Evolutionary conservation across 2,113 vertebrate species (phyloP), one percentile per base, ranked within the genome.

Genomic region (Myotis davidii): DNA sequence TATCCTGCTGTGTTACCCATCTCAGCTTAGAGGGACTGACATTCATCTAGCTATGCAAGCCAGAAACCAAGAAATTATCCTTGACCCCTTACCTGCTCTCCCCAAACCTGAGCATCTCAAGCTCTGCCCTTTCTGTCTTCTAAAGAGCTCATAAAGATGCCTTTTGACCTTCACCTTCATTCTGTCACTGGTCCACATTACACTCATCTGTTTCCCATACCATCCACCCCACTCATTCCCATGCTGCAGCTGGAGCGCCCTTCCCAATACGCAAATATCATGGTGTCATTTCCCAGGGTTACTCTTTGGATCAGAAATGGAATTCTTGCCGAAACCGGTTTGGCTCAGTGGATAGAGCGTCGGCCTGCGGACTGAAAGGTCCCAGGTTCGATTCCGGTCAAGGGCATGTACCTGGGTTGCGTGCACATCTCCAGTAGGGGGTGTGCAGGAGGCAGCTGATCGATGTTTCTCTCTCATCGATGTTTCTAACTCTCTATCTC

Each of bases 231-330:
- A 4, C 48, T 25, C 42, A 25, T 14, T 37, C 11, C 37, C 6
- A 1, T 0, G 32, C 42, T 20, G 9, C 52, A 27, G 48, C 56
- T 4, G 2, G 32, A 34, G 12, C 0, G 3, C 56, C 42, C 67
- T 56, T n/a, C 1, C 1, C 54, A 25, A 4, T 0, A 9, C 0
- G 3, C 32, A 64, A 4, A 42, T 3, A 3, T 8, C 48, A 18
- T 0, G 1, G 3, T 50, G 14, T 54, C 11, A 29, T 6, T 39
- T 5, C 10, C n/a, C 27, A 65, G 18, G 7, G 4, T 0, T 78
- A 4, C 14, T 74, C 34, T 56, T 56, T 23, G 54, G 9, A 32
- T 56, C 61, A 42, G 67, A 83, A 70, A 25, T 37, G 39, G 67
- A 82, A 72, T 17, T 67, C 59, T 77, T 54, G n/a, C n/a, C n/a